Base-by-base conservation (phyloP, 2,113 vertebrate species). In the Nibea coibor region DNA sequence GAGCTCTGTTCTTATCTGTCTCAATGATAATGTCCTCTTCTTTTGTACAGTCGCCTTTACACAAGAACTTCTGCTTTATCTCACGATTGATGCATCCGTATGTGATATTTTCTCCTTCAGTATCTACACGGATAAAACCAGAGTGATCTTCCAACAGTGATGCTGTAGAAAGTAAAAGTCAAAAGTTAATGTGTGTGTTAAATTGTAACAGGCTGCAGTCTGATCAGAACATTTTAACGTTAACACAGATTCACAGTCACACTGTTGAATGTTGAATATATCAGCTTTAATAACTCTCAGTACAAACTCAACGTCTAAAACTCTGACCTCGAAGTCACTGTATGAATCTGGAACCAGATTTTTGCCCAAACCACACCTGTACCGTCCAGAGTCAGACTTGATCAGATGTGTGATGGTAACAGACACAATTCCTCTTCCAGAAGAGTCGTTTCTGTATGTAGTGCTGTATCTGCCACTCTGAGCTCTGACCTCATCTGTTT, bases 401-500 rank as follows among this genome's bases (percentile, higher is more conserved):
- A 8, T 48, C 79, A 81, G 48, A 1, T 61, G 20, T 24, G 66
- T 63, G 48, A 81, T 57, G 64, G 10, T 39, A 65, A 75, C 79
- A 39, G 7, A 12, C 64, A 81, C 1, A 71, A 2, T 2, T 43
- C 12, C 28, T 54, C 0, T 15, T 17, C 16, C 16, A 14, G 39
- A 45, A 47, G 69, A 14, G 4, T 0, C 3, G 1, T n/a, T 8
- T 5, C 2, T n/a, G 19, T 72, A 59, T 48, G 1, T 0, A 24
- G 16, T 10, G 10, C 59, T 57, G 77, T 20, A 51, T 51, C 50
- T 56, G 24, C 42, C 59, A 0, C 3, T 19, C 3, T 8, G 26
- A 4, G 26, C 20, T 1, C 2, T 48, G 39, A 4, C 10, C 5
- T 0, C 7, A 0, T 20, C 14, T 9, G 68, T 65, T 35, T 28